phyloP scores from a whole-genome alignment of 2,797 vertebrate genomes.

The Hylomyscus alleni region DNA sequence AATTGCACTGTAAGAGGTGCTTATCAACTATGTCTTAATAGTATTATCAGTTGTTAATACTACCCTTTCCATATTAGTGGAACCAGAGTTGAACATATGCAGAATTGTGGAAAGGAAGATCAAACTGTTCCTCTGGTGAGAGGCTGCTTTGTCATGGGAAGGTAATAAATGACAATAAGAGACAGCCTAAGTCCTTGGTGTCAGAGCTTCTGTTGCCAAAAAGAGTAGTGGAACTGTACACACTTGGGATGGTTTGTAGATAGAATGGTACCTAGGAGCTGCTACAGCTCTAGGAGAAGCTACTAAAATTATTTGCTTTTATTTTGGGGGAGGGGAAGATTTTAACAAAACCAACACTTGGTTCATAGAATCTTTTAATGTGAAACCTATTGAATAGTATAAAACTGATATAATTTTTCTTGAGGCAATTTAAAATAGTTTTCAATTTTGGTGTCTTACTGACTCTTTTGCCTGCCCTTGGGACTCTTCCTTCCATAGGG shows the following conservation, averaged over 20 bases:
- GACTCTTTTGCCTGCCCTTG: background rate
- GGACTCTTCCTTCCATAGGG: background rate
- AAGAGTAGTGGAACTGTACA: background rate
- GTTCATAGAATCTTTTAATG: background rate
- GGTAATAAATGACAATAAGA: background rate
- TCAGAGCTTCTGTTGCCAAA: background rate
- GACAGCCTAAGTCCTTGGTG: background rate
- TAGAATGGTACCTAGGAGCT: background rate
- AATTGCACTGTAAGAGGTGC: background rate
- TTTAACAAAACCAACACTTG: constrained; percentile 4
- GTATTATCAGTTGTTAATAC: background rate
- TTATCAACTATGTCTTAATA: background rate
- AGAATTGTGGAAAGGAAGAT: background rate
- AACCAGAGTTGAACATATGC: background rate
- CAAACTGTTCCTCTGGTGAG: background rate
- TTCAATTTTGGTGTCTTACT: background rate
- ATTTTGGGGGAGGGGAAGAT: background rate
- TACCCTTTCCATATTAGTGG: background rate
- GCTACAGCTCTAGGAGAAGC: background rate
- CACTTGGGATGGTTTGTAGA: background rate
- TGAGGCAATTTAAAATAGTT: background rate
- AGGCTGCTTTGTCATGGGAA: background rate
- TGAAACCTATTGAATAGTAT: background rate
- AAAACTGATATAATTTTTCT: constrained; percentile 19
- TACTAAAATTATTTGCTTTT: background rate